Evolutionary conservation across 2,113 vertebrate species (phyloP).

Genomic region (Blennius ocellaris): DNA sequence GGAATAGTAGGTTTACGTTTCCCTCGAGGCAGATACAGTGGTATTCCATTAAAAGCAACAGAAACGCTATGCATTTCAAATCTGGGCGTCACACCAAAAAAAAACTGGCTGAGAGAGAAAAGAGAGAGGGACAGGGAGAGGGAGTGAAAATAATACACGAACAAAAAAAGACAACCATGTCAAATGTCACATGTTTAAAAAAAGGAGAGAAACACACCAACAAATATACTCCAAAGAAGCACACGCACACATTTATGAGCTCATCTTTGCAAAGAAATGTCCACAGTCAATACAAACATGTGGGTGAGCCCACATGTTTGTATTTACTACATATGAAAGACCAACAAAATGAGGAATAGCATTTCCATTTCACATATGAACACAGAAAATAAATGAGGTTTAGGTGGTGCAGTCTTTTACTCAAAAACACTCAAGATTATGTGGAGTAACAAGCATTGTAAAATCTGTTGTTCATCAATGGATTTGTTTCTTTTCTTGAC

Average conservation of each 20-base stretch:
- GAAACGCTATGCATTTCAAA: constrained; percentile 72
- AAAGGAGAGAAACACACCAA: background rate
- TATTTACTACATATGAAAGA: too few relatives aligned
- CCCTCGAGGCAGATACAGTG: constrained; percentile 65
- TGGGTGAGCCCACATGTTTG: too few relatives aligned
- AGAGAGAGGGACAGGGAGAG: background rate
- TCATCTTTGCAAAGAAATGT: background rate
- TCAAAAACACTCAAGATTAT: too few relatives aligned
- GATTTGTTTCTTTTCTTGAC: too few relatives aligned
- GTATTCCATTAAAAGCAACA: constrained; percentile 72
- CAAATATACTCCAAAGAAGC: background rate
- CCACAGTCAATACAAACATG: too few relatives aligned
- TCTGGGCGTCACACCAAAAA: constrained; percentile 58
- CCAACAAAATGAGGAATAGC: too few relatives aligned
- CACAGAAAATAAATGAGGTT: too few relatives aligned
- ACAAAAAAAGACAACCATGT: constrained; percentile 43
- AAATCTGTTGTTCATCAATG: too few relatives aligned
- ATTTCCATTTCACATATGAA: too few relatives aligned
- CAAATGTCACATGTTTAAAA: constrained; percentile 32
- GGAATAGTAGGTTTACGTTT: constrained; percentile 59
- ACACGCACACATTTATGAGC: background rate
- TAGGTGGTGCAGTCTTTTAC: too few relatives aligned
- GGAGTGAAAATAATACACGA: constrained; percentile 35
- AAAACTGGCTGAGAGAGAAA: constrained; percentile 5
- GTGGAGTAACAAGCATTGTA: too few relatives aligned